Evolutionary conservation across 2,888 invertebrate species (phyloP).

Genomic region (Drosophila prostipennis): DNA sequence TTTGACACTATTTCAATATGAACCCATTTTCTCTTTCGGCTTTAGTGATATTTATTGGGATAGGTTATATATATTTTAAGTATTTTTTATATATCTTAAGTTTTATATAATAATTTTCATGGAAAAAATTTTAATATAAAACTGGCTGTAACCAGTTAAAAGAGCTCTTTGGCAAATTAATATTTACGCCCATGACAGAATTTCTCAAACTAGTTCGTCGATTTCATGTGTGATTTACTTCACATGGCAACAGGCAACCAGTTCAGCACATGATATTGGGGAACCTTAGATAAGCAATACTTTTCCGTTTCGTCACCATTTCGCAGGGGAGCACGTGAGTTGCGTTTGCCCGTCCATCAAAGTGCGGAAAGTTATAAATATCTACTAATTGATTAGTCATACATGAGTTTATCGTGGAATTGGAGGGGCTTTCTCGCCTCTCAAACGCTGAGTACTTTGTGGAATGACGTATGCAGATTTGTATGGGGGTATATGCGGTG

Average conservation of each 20-base stretch:
- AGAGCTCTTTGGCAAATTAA: neutral
- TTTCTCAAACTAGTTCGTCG: slow-evolving; percentile 5
- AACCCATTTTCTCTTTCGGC: neutral
- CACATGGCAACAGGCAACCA: slow-evolving; percentile 12
- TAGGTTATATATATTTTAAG: neutral
- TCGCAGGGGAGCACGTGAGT: slow-evolving; percentile 28
- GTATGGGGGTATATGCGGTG: neutral
- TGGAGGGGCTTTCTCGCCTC: slow-evolving; percentile 7
- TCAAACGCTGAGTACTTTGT: neutral
- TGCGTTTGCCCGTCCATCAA: slow-evolving; percentile 16
- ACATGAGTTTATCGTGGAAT: slow-evolving; percentile 15
- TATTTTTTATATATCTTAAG: neutral
- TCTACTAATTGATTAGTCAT: slow-evolving; percentile 41
- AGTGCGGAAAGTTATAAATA: slow-evolving; percentile 31
- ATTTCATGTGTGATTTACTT: slow-evolving; percentile 8
- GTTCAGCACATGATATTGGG: slow-evolving; percentile 6
- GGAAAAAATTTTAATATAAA: neutral
- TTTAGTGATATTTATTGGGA: neutral
- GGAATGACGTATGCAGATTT: slow-evolving; percentile 5
- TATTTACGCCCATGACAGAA: slow-evolving; percentile 7
- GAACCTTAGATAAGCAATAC: slow-evolving; percentile 11
- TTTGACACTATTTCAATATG: neutral
- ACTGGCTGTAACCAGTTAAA: slow-evolving; percentile 3
- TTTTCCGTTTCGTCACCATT: slow-evolving; percentile 18
- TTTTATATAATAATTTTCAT: neutral